Percentiles rank a stretch among this genome's conserved stretches.
Evolutionary conservation across 1,140 invertebrate species (phyloP).

Genomic region (Stegodyphus mimosarum): DNA sequence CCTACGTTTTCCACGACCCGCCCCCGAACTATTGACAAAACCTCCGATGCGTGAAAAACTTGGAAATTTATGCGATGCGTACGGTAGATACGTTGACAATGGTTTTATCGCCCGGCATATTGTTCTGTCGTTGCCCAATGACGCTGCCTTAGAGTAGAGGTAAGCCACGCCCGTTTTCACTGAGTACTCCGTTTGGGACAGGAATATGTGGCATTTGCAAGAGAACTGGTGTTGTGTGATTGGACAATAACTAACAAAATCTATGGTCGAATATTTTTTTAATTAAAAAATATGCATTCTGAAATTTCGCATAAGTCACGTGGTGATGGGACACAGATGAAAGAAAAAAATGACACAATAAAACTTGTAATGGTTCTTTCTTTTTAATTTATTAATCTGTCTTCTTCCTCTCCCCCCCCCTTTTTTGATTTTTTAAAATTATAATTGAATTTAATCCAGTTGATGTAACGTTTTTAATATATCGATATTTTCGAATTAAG

Average conservation of each 20-base stretch:
- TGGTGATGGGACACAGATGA: too few species aligned
- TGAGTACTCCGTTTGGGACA: background rate
- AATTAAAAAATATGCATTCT: too few species aligned
- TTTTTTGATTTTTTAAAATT: too few species aligned
- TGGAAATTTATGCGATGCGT: background rate
- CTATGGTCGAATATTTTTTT: too few species aligned
- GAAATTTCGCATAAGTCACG: too few species aligned
- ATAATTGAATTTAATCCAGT: too few species aligned
- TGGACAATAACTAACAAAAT: background rate
- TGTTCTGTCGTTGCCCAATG: slow-evolving; percentile 16
- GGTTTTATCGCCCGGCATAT: slow-evolving; percentile 18
- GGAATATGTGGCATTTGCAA: background rate
- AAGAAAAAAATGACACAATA: too few species aligned
- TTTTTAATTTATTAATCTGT: too few species aligned
- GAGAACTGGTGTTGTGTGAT: background rate
- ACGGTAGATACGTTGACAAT: slow-evolving; percentile 9
- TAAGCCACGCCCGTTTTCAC: slow-evolving; percentile 20
- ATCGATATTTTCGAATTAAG: too few species aligned
- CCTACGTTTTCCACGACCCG: slow-evolving; percentile 20
- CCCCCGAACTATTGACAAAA: slow-evolving; percentile 29
- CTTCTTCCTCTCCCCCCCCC: too few species aligned
- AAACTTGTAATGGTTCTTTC: too few species aligned
- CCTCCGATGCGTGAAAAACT: slow-evolving; percentile 33
- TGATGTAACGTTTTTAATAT: too few species aligned
- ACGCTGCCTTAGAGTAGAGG: background rate